Base-by-base conservation (phyloP, 2,888 invertebrate genomes). In the Pegoplata infirma region DNA sequence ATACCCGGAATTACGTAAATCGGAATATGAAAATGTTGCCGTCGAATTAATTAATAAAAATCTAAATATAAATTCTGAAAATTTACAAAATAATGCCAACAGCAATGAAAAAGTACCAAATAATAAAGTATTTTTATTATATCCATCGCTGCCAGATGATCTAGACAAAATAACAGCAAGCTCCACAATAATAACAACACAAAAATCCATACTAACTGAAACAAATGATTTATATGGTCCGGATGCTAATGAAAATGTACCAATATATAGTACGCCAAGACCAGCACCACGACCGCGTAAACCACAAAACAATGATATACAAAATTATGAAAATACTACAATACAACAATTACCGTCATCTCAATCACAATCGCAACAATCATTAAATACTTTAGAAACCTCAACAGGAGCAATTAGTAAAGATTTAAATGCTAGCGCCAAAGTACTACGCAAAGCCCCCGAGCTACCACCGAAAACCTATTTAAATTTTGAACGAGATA, bases 11-110 rank as follows among this genome's bases (percentile, higher is more conserved):
- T 3, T 84, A 44, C 84, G 85, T 4, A 82, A 85, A 76, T 82
- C 82, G 40, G 86, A 88, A 82, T 89, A 89, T 72, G 89, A 89
- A 82, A 89, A 89, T 81, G 86, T 89, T 1, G 83, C 85, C 44
- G 86, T 89, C 21, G 84, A 85, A 61, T 77, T 83, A 19, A 84
- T 85, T 0, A 84, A 84, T 53, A 88, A 88, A 80, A 86, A 86
- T 76, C 80, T 87, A 1, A 86, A 85, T 63, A 88, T 88, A 3
- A 85, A 86, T 58, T 84, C 84, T 2, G 85, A 87, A 71, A 88
- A 89, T 64, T 76, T 88, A 40, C 86, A 88, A 53, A 84, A 76
- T 32, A 75, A 76, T 55, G 78, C 81, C 2, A 86, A 84, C 64
- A 81, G 81, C 8, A 81, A 76, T 23, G 87, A 87, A 19, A 89